Base-by-base conservation (phyloP, 2,888 invertebrate species). In the Oegoconia quadripuncta region DNA sequence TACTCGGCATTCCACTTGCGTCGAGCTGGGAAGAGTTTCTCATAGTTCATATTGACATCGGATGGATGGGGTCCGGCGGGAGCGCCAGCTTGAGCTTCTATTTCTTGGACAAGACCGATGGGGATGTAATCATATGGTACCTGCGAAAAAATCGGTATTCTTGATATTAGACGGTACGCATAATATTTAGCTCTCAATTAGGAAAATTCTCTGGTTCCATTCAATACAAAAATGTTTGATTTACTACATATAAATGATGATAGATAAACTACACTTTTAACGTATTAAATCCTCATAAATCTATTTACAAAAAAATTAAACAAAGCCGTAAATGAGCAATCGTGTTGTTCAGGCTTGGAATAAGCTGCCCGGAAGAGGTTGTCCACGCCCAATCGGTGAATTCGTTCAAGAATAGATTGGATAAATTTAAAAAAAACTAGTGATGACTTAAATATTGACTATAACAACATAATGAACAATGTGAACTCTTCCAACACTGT, bases 51-150 rank as follows among this genome's bases (percentile, higher is more conserved):
- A 29, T 59, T 70, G 1, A 83, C 53, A 39, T 83, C 83, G 0
- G 69, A 72, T 0, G 80, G 73, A 12, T 79, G 74, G 0, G 59
- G 52, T 0, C 37, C 16, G 0, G 41, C 41, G 0, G 39, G 28
- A 1, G 38, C 27, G 20, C 20, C 20, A 14, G 3, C n/a, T 3
- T 9, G 3, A 6, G 57, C 39, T 2, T 13, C 34, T 5, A 18
- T 3, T 1, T 16, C 17, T 3, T 11, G n/a, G 9, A 23, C 37
- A 0, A 70, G 55, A 0, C 84, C 83, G 7, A 83, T 44, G 0
- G 84, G 84, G 0, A 79, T 74, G 48, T 84, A 84, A 55, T 84
- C 84, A 31, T 84, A 84, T 0, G 84, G 83, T 0, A 84, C 84
- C 84, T 84, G 56, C 0, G 37, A n/a, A 41, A 45, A 22, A n/a